Base-by-base conservation (phyloP, 2,113 vertebrate genomes). In the Poicephalus meyeri region DNA sequence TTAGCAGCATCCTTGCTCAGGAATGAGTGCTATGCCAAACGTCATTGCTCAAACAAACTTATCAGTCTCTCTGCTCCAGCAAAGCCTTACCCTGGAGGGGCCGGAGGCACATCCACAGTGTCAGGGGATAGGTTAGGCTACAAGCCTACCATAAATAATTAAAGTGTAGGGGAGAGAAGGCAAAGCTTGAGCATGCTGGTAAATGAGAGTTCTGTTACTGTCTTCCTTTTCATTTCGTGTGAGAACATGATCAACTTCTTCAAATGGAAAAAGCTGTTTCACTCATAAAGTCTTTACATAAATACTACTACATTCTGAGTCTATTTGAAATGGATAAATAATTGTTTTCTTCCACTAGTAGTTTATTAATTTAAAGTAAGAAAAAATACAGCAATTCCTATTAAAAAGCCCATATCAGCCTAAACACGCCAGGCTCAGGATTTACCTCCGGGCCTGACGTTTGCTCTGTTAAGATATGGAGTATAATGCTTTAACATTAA, bases 1-100 rank as follows among this genome's bases (percentile, higher is more conserved):
- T 71, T 86, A 93, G 79, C 86, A 91, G 85, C 41, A 74, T 78
- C 69, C 42, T 81, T 2, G 2, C 72, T 84, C 41, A 94, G 89
- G 95, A 93, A 95, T 82, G 83, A 79, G 17, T 35, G 78, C 91
- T 87, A 94, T 69, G 89, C 81, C 84, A 89, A 87, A 93, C 60
- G 1, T 89, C 73, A 37, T 24, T 87, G 39, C 85, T 93, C 94
- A 88, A 88, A 95, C 94, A 96, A 89, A 90, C 92, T 88, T 96
- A 95, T 71, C 82, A 69, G 88, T 6, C n/a, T 29, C 90, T 68
- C 72, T 33, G 53, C 53, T 66, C 66, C 77, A 76, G 91, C 65
- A 91, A 88, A 90, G 86, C 95, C 88, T 73, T 29, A 5, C 53
- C 56, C 66, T 4, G 5, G 61, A 80, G 69, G 49, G 86, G 74